A percentile compares a stretch with the other conserved stretches of the same genome.
Conservation (phyloP, 2,113 vertebrate genomes). For the Cynopterus brachyotis region DNA sequence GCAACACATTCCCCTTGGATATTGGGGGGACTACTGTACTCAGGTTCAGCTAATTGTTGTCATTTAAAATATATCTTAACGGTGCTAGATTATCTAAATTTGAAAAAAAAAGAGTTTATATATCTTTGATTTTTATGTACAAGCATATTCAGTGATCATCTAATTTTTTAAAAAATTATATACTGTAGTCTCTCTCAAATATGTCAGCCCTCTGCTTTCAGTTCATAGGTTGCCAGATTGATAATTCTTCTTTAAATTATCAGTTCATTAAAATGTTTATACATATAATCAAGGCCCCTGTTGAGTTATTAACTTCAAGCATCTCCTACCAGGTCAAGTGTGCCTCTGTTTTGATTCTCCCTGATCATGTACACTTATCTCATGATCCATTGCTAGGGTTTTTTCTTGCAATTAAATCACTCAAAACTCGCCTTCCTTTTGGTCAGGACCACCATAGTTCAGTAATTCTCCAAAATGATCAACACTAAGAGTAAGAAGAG, state of each 20-base stretch:
- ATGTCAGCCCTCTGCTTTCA: neutral
- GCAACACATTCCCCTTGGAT: no score
- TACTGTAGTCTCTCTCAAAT: neutral
- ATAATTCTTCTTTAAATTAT: neutral
- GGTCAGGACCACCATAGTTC: no score
- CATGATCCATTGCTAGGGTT: neutral
- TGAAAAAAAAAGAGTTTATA: neutral
- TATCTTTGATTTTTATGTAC: neutral
- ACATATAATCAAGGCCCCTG: neutral
- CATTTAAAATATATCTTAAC: neutral
- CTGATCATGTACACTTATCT: accelerated
- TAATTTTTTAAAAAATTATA: neutral
- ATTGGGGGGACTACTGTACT: neutral
- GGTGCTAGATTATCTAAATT: neutral
- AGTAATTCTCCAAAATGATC: no score
- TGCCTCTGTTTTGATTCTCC: neutral
- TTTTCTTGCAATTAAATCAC: neutral
- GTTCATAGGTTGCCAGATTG: neutral
- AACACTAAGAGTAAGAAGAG: no score
- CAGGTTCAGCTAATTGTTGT: neutral
- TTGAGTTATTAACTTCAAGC: neutral
- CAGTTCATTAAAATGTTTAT: neutral
- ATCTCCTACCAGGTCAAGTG: no score
- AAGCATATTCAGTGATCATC: neutral
- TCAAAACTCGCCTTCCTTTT: neutral